Conservation (phyloP, 2,888 invertebrate species). For the Nudaria mundana region DNA sequence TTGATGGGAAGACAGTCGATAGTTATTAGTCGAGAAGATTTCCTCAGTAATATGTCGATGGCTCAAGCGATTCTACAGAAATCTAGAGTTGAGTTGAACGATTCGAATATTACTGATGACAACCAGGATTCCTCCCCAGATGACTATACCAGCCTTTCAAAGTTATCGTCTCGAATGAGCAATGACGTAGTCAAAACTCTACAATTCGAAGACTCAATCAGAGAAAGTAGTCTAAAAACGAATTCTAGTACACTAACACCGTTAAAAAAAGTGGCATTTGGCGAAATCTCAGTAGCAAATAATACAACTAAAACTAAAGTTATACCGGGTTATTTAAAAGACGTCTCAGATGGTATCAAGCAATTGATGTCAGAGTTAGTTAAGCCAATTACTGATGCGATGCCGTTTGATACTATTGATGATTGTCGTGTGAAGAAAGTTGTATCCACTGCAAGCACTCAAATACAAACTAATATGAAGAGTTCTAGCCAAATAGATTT, state of each 20-base stretch:
- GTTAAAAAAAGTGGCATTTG: conserved; percentile 55
- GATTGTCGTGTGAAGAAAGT: conserved; percentile 12
- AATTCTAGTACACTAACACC: conserved; percentile 35
- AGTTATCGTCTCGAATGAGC: conserved; percentile 40
- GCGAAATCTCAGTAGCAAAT: conserved; percentile 47
- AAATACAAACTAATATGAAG: conserved; percentile 58
- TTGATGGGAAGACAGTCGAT: conserved; percentile 47
- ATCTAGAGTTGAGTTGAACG: conserved; percentile 44
- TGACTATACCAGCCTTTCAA: conserved; percentile 3
- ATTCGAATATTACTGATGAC: conserved; percentile 39
- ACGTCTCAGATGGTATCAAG: conserved; percentile 58
- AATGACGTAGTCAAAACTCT: conserved; percentile 63
- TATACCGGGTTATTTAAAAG: conserved; percentile 57
- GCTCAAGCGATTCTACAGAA: conserved; percentile 53
- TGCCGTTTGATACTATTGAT: conserved; percentile 38
- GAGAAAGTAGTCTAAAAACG: conserved; percentile 31
- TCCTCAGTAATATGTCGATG: conserved; percentile 58
- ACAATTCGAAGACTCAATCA: conserved; percentile 57
- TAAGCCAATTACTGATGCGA: conserved; percentile 54
- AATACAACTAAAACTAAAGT: conserved; percentile 48
- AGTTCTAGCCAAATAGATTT: conserved; percentile 66
- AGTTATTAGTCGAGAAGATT: conserved; percentile 51
- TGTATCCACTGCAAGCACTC: conserved; percentile 46
- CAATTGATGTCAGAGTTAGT: conserved; percentile 64
- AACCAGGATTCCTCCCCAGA: conserved; percentile 24